Percentiles rank a stretch among this genome's conserved stretches.
Evolutionary conservation across 2,888 invertebrate genomes (phyloP).

Genomic region (Bruchidius siliquastri): DNA sequence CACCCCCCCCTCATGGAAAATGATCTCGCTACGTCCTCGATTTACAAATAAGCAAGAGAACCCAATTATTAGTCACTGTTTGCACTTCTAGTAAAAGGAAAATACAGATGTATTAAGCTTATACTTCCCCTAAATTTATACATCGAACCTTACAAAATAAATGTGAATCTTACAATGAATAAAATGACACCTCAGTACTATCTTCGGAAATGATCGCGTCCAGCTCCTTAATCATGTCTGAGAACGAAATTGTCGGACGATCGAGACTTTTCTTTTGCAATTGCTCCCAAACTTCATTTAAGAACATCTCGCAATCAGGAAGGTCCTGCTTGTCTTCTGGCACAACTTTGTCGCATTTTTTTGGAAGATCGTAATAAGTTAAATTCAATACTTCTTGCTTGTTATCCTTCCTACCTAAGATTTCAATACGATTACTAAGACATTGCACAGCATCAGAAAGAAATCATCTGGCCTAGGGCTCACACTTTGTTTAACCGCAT

Average conservation of each 20-base stretch:
- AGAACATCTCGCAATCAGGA: background rate
- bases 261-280: background rate
- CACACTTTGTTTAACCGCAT: too few relatives aligned
- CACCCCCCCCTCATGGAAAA: too few relatives aligned
- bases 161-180: background rate
- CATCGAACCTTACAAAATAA: background rate
- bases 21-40: too few relatives aligned
- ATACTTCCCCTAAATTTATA: background rate
- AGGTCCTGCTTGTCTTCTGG: background rate
- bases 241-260: background rate
- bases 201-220: background rate
- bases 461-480: too few relatives aligned
- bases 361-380: background rate
- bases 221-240: background rate
- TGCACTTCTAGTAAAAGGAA: too few relatives aligned
- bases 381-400: background rate
- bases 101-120: background rate
- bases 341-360: background rate
- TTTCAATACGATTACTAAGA: too few relatives aligned
- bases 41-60: too few relatives aligned
- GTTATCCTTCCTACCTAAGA: background rate
- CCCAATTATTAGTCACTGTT: too few relatives aligned
- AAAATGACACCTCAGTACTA: background rate
- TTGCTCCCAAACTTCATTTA: background rate
- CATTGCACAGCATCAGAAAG: too few relatives aligned